phyloP scores from a whole-genome alignment of 2,888 invertebrate species.

The Linyphia triangularis region DNA sequence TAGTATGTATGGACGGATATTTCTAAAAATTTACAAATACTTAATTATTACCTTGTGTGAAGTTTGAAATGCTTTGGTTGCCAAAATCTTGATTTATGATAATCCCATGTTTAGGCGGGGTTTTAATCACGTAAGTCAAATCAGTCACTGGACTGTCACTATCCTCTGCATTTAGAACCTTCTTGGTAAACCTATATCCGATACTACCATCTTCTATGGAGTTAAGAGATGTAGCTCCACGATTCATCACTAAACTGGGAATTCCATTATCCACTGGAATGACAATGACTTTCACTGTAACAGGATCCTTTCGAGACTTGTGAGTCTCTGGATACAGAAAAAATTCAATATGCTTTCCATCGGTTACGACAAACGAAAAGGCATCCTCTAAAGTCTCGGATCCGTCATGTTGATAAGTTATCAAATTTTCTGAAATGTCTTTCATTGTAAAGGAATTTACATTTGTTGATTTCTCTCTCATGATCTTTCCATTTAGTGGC shows the following conservation, averaged over 20 bases:
- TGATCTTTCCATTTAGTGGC: conserved; percentile 79
- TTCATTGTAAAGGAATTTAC: conserved; percentile 79
- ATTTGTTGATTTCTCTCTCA: conserved; percentile 78
- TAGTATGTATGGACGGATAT: too few relatives aligned
- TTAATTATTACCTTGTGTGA: conserved; percentile 80
- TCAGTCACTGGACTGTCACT: conserved; percentile 78
- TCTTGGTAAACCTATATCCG: conserved; percentile 78
- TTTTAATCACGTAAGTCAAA: conserved; percentile 78
- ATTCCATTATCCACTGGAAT: conserved; percentile 79
- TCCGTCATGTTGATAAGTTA: conserved; percentile 80
- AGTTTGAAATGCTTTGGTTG: conserved; percentile 78
- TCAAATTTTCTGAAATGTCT: conserved; percentile 79
- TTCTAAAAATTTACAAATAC: too few relatives aligned
- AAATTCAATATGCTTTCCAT: conserved; percentile 79
- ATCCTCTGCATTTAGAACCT: conserved; percentile 78
- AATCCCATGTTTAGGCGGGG: conserved; percentile 78
- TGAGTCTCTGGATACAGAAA: conserved; percentile 79
- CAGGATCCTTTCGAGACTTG: conserved; percentile 78
- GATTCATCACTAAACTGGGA: conserved; percentile 79
- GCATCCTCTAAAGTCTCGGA: conserved; percentile 79
- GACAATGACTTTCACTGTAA: conserved; percentile 79
- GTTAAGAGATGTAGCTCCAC: conserved; percentile 78
- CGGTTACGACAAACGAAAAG: conserved; percentile 79
- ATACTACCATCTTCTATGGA: conserved; percentile 76
- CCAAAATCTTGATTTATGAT: conserved; percentile 78